These are phyloP conservation scores for Falcunculus frontatus DNA, from an alignment of 2,113 vertebrate species.

Conservation along the genomic window DNA sequence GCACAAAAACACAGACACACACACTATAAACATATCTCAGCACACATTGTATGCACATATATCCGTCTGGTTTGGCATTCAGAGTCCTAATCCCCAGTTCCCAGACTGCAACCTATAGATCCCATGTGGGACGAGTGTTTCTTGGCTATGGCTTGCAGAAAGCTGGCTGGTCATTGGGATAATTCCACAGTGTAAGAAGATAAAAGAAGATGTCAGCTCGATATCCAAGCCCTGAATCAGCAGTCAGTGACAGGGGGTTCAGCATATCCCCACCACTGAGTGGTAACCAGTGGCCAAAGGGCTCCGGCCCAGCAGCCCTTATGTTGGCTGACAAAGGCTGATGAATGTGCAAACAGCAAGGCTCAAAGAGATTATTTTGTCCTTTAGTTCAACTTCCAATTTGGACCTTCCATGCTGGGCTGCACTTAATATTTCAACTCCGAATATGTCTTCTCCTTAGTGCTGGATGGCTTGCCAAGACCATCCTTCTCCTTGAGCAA, in stretches of 20 bases:
- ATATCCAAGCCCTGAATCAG: neutral
- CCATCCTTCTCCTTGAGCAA: neutral
- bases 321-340: neutral
- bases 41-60: neutral
- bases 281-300: neutral
- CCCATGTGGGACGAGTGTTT: rapidly evolving
- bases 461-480: neutral
- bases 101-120: neutral
- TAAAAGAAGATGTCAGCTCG: neutral
- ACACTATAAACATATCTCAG: neutral
- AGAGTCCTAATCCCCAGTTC: neutral
- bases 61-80: neutral
- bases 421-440: neutral
- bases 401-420: neutral
- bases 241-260: neutral
- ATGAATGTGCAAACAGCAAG: neutral
- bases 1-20: neutral
- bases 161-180: neutral
- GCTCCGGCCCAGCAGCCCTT: neutral
- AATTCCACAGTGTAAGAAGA: neutral
- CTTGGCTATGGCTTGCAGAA: neutral
- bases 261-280: neutral
- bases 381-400: neutral
- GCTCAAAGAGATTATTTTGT: neutral
- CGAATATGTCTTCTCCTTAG: neutral